A percentile compares a stretch with the other conserved stretches of the same genome.
Conservation (phyloP, 2,888 invertebrate genomes). For the Sialis lutaria region DNA sequence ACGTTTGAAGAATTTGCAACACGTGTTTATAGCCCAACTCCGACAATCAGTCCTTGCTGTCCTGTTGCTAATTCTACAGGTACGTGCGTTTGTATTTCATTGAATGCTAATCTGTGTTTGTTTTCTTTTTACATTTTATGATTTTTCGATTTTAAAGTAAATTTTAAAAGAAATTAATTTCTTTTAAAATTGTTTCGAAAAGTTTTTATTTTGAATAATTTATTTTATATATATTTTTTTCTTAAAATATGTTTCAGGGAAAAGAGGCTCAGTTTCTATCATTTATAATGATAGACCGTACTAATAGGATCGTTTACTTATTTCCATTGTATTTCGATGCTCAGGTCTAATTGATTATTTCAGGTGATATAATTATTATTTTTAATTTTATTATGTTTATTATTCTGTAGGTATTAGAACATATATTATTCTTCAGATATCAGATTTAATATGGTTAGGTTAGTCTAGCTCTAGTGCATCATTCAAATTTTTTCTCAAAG, state of each 20-base stretch:
- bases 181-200: neutral
- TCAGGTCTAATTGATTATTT: too few relatives aligned
- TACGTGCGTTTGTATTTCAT: neutral
- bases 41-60: conserved; percentile 31
- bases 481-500: too few relatives aligned
- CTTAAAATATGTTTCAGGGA: conserved; percentile 3
- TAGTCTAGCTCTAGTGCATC: too few relatives aligned
- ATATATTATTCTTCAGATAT: too few relatives aligned
- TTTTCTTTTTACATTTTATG: neutral
- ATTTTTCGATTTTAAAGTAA: neutral
- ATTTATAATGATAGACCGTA: neutral
- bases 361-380: too few relatives aligned
- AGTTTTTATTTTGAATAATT: neutral
- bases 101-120: neutral
- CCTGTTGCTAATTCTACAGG: conserved; percentile 10
- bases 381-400: too few relatives aligned
- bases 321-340: too few relatives aligned
- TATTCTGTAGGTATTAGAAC: too few relatives aligned
- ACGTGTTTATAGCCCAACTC: conserved; percentile 49
- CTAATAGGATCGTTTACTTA: neutral
- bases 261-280: conserved; percentile 4
- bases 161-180: neutral
- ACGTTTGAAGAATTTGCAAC: conserved; percentile 82
- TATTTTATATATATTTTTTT: neutral
- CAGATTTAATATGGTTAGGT: too few relatives aligned